Conservation (phyloP, 1,140 invertebrate species). For the Berghia stephanieae region DNA sequence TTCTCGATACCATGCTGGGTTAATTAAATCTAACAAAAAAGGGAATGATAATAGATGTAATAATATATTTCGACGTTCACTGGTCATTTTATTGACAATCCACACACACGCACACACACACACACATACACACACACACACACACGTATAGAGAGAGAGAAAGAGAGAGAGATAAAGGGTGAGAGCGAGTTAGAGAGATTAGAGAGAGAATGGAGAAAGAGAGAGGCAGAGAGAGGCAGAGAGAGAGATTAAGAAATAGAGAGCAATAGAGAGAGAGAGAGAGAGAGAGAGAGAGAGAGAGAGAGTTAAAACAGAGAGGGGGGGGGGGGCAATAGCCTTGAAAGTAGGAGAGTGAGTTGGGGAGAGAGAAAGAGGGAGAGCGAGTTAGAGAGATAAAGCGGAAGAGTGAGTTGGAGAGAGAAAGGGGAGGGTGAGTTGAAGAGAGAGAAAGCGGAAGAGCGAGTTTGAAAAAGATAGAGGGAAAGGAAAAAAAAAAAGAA, state of each 20-base stretch:
- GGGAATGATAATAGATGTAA: no score
- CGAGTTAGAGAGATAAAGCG: constrained; percentile 8
- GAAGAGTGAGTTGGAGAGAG: not conserved
- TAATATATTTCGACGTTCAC: no score
- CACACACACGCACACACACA: constrained; percentile 1
- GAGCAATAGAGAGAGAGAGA: constrained; percentile 10
- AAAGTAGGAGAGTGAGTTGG: constrained; percentile 21
- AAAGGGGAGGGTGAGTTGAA: not conserved
- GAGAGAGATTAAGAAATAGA: constrained; percentile 9
- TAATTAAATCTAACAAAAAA: no score
- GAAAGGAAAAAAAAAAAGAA: not conserved
- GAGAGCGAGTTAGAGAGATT: not conserved
- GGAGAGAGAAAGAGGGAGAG: constrained; percentile 13
- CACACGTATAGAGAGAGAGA: not conserved
- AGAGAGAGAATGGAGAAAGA: not conserved
- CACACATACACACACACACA: constrained; percentile 20
- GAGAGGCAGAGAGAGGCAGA: not conserved
- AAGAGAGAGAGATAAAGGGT: not conserved
- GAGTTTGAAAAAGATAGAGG: not conserved
- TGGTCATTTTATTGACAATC: no score
- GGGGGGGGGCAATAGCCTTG: no score
- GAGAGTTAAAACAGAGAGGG: no score
- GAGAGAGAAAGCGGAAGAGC: not conserved
- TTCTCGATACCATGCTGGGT: no score
- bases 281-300: constrained; percentile 5